phyloP scores from a whole-genome alignment of 2,888 invertebrate species.

The Biston stratarius region DNA sequence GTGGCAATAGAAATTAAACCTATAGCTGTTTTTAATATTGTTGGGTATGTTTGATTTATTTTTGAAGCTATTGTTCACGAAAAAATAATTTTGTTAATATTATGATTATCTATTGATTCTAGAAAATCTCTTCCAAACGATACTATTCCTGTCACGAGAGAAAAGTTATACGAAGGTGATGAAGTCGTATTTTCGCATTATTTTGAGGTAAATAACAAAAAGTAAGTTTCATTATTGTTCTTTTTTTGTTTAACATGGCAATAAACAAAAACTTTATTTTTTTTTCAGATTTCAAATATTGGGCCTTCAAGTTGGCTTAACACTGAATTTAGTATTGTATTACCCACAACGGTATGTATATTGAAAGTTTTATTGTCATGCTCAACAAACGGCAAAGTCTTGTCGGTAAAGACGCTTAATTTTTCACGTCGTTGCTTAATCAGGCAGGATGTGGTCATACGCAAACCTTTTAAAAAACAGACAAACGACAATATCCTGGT shows the following conservation, averaged over 20 bases:
- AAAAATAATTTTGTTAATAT: background rate
- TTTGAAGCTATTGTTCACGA: background rate
- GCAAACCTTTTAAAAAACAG: no score
- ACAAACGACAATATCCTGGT: no score
- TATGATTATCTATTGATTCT: slow-evolving; percentile 44
- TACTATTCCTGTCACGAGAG: slow-evolving; percentile 67
- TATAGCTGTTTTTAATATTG: slow-evolving; percentile 61
- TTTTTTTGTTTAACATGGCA: background rate
- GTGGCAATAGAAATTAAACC: slow-evolving; percentile 59
- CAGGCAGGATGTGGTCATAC: no score
- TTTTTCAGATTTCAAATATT: slow-evolving; percentile 69
- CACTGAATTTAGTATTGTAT: slow-evolving; percentile 52
- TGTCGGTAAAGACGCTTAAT: no score
- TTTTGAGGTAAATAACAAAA: slow-evolving; percentile 64
- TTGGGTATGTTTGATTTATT: slow-evolving; percentile 62
- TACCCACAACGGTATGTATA: slow-evolving; percentile 56
- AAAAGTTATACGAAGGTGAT: slow-evolving; percentile 56
- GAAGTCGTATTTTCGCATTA: slow-evolving; percentile 67
- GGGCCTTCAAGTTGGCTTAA: slow-evolving; percentile 74
- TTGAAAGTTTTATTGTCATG: background rate
- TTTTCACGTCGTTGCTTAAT: no score
- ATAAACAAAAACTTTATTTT: slow-evolving; percentile 12
- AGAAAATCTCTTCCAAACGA: slow-evolving; percentile 69
- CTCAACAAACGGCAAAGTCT: no score
- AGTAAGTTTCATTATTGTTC: background rate